Conservation (phyloP, 2,888 invertebrate genomes). For the Thereva nobilitata region DNA sequence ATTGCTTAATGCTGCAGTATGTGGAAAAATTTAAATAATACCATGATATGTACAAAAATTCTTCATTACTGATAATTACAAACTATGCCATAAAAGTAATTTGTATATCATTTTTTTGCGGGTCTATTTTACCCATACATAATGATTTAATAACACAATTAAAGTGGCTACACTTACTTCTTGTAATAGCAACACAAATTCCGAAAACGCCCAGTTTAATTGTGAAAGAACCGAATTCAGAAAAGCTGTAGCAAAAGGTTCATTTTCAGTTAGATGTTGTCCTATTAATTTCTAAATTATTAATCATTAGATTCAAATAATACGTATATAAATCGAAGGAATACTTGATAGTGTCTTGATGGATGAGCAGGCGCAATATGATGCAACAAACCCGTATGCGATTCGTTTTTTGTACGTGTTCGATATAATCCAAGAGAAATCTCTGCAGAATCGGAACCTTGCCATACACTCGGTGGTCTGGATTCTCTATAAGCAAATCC, state of each 20-base stretch:
- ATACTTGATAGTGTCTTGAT: slow-evolving; percentile 53
- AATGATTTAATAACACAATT: no score
- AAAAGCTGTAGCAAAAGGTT: slow-evolving; percentile 69
- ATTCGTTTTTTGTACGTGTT: slow-evolving; percentile 55
- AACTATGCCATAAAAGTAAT: no score
- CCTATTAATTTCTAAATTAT: slow-evolving; percentile 64
- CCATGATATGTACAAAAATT: no score
- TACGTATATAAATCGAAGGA: slow-evolving; percentile 6
- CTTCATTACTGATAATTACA: no score
- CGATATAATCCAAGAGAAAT: slow-evolving; percentile 52
- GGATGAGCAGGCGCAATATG: slow-evolving; percentile 57
- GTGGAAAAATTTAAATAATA: neutral
- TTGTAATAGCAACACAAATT: slow-evolving; percentile 82
- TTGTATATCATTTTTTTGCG: no score
- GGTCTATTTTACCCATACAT: no score
- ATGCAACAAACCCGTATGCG: slow-evolving; percentile 56
- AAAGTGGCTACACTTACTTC: slow-evolving; percentile 61
- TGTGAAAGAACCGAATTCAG: slow-evolving; percentile 80
- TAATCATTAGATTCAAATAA: neutral
- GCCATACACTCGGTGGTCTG: slow-evolving; percentile 62
- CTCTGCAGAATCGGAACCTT: slow-evolving; percentile 57
- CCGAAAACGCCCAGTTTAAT: slow-evolving; percentile 86
- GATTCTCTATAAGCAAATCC: slow-evolving; percentile 77
- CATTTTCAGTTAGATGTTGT: slow-evolving; percentile 65
- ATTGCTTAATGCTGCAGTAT: neutral